A percentile compares a stretch with the other conserved stretches of the same genome.
Evolutionary conservation across 1,140 invertebrate species (phyloP).

Genomic region (Antheraea pernyi): DNA sequence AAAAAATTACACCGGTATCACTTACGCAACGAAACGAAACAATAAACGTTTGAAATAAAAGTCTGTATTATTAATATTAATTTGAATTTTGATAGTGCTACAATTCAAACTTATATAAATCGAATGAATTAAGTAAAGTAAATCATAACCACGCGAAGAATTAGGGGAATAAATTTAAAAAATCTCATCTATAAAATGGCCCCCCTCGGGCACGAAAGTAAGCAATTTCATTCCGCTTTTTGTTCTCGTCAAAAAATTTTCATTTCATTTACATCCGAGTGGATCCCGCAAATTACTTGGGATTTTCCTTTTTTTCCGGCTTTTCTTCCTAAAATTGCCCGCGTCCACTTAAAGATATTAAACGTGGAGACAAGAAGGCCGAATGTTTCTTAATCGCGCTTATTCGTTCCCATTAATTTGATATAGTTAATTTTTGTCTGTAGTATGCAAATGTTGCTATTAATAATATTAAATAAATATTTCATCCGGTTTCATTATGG

Average conservation of each 20-base stretch:
- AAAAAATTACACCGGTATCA: too few species aligned
- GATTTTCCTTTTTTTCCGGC: slow-evolving; percentile 45
- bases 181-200: slow-evolving; percentile 27
- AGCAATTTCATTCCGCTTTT: slow-evolving; percentile 38
- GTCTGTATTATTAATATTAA: too few species aligned
- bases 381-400: slow-evolving; percentile 37
- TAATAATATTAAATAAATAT: not conserved
- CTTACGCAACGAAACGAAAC: too few species aligned
- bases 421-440: not conserved
- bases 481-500: too few species aligned
- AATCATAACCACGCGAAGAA: slow-evolving; percentile 2
- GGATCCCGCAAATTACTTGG: slow-evolving; percentile 47
- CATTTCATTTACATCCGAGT: slow-evolving; percentile 52
- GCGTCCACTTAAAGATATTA: slow-evolving; percentile 59
- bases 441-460: not conserved
- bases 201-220: slow-evolving; percentile 16
- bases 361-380: slow-evolving; percentile 39
- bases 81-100: not conserved
- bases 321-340: slow-evolving; percentile 52
- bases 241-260: slow-evolving; percentile 50
- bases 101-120: not conserved
- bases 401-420: slow-evolving; percentile 25
- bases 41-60: too few species aligned
- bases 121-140: not conserved
- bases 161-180: slow-evolving; percentile 26